Evolutionary conservation across 2,113 vertebrate genomes (phyloP).

Genomic region (Colinus virginianus): DNA sequence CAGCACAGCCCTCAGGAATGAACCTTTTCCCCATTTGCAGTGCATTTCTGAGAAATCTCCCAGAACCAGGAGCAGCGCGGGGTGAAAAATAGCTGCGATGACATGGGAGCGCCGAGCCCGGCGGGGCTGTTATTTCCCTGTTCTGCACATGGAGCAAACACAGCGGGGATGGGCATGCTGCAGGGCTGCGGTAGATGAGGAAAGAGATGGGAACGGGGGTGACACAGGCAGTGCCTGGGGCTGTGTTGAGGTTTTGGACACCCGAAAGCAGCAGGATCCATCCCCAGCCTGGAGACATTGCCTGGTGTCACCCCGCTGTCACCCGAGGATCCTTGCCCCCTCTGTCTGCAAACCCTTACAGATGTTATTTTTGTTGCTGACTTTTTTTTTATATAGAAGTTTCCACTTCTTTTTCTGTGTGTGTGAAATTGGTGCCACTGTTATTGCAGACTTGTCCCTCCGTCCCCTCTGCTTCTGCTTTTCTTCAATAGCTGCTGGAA

Average conservation of each 20-base stretch:
- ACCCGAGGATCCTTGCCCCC: accelerated
- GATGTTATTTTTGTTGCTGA: background rate
- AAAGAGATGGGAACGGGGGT: background rate
- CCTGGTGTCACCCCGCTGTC: background rate
- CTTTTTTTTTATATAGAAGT: background rate
- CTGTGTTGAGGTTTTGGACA: background rate
- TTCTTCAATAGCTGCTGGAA: background rate
- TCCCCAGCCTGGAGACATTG: background rate
- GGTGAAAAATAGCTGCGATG: background rate
- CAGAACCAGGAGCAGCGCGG: background rate
- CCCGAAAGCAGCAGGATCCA: background rate
- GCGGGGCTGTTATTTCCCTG: background rate
- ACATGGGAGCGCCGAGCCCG: background rate
- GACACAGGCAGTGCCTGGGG: too few relatives aligned
- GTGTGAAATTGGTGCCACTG: background rate
- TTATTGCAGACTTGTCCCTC: background rate
- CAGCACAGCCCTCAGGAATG: accelerated
- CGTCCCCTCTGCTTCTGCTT: background rate
- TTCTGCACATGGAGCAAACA: background rate
- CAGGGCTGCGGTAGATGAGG: background rate
- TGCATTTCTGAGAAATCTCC: background rate
- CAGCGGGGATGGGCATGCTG: background rate
- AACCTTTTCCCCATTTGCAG: background rate
- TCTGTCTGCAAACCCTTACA: accelerated
- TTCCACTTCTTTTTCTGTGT: conserved; percentile 15